Evolutionary conservation across 2,797 vertebrate species (phyloP), one percentile per base, ranked within the genome.

Genomic region (Chiloscyllium punctatum): DNA sequence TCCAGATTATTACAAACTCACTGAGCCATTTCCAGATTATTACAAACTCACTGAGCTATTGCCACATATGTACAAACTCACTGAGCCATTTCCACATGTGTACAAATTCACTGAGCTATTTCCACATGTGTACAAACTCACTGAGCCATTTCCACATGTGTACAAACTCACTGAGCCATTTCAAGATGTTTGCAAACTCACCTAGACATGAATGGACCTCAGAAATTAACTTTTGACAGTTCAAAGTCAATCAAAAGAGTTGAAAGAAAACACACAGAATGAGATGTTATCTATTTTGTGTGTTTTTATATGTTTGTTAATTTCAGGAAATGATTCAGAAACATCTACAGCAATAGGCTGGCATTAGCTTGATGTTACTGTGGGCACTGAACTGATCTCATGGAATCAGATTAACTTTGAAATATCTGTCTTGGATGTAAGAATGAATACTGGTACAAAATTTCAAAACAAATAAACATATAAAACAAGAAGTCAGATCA

Each of bases 261-360:
- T n/a, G 16, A n/a, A 42, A 33, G 87, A 16, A 30, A 33, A 1
- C 13, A 33, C 30, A n/a, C 13, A 53, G 9, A 88, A 53, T 30
- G 51, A 88, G 86, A 57, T 23, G 33, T 79, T 53, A 16, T 0
- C 74, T 8, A 66, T 66, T 90, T 66, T 68, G 88, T 68, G 18
- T 33, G 6, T 92, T n/a, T 92, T 88, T 57, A 88, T 88, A 23
- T 88, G 30, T 88, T 92, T 66, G 62, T 90, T 90, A 7, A 90
- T 66, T 37, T 68, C n/a, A 68, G 88, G 62, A 91, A 88, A 92
- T 92, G 2, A 68, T 42, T n/a, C 62, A 68, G n/a, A 21, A 68
- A 37, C 33, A 68, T 37, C 51, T 2, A 68, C 16, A 68, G 33
- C 88, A 91, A n/a, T 30, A 66, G 21, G 66, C 6, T 37, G 0